Evolutionary conservation across 2,797 vertebrate genomes (phyloP).

Genomic region (Aphelocoma californica): DNA sequence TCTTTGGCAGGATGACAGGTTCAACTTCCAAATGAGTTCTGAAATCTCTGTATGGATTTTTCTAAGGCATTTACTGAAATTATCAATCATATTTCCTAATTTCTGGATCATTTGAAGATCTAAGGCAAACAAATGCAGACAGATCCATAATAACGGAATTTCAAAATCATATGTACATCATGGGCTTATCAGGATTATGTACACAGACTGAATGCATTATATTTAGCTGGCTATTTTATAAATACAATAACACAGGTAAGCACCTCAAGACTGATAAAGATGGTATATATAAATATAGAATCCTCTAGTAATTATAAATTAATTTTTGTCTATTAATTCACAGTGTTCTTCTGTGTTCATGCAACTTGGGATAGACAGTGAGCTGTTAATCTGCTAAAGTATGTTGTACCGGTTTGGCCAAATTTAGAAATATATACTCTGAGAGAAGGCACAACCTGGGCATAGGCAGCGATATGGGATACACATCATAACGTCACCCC

Average conservation of each 20-base stretch:
- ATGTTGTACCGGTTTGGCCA: too few species aligned
- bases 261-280: not conserved
- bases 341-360: not conserved
- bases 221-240: not conserved
- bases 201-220: not conserved
- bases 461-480: too few species aligned
- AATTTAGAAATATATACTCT: too few species aligned
- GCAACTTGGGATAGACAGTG: not conserved
- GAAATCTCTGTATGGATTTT: not conserved
- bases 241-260: not conserved
- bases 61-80: not conserved
- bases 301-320: not conserved
- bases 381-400: not conserved
- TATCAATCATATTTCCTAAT: not conserved
- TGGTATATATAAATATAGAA: not conserved
- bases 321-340: not conserved
- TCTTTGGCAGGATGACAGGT: not conserved
- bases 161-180: not conserved
- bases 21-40: not conserved
- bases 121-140: not conserved
- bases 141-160: not conserved
- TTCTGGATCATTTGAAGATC: not conserved
- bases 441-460: too few species aligned
- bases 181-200: not conserved
- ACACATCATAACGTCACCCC: too few species aligned